These are phyloP conservation scores for Mesoligia furuncula DNA, from an alignment of 2,888 invertebrate species.

Conservation along the genomic window DNA sequence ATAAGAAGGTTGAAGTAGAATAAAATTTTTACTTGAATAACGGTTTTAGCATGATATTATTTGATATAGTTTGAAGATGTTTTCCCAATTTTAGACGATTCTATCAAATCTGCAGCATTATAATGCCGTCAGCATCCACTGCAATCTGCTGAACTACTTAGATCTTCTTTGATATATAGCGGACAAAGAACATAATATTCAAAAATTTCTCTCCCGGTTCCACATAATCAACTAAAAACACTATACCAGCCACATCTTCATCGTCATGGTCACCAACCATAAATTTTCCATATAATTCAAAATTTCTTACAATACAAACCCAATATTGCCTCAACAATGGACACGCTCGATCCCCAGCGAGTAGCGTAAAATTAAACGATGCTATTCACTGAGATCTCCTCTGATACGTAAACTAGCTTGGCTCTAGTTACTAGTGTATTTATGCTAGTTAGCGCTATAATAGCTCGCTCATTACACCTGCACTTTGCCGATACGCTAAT, in stretches of 20 bases:
- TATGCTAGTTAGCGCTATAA: conserved; percentile 72
- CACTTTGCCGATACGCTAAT: conserved; percentile 45
- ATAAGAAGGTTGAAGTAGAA: background rate
- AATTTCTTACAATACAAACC: background rate
- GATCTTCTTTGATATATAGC: background rate
- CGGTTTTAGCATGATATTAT: background rate
- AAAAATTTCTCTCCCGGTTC: too few relatives aligned
- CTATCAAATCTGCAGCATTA: background rate
- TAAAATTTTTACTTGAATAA: background rate
- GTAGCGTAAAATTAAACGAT: conserved; percentile 85
- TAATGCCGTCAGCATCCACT: background rate
- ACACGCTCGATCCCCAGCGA: conserved; percentile 65
- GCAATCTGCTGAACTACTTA: background rate
- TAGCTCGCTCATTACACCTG: conserved; percentile 62
- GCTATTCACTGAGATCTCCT: conserved; percentile 78
- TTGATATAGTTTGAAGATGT: background rate
- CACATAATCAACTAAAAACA: background rate
- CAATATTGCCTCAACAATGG: conserved; percentile 59
- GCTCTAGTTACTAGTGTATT: conserved; percentile 72
- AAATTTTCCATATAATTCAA: background rate
- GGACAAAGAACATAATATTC: background rate
- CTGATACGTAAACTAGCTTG: conserved; percentile 75
- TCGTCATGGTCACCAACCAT: background rate
- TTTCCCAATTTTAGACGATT: background rate
- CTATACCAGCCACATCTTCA: background rate